Base-by-base conservation (phyloP, 2,113 vertebrate species). In the Sander lucioperca region DNA sequence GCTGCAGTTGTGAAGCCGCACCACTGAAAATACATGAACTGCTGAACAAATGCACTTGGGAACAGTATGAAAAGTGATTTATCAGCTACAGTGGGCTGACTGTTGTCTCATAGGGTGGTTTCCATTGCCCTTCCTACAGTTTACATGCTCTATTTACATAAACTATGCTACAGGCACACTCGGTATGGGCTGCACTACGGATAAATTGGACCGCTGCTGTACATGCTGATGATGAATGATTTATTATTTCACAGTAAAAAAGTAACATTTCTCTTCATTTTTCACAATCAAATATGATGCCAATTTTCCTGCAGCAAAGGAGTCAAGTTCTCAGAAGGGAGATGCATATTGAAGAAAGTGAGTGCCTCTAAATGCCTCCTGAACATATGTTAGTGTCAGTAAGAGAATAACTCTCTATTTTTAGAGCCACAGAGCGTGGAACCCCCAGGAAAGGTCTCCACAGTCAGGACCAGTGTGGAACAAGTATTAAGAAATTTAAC, bases 141-240 rank as follows among this genome's bases (percentile, higher is more conserved):
- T 80, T 61, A 75, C 79, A 67, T 30, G 59, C 65, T 87, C 48
- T 87, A 65, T 91, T 90, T 91, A 80, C 85, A 88, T 86, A 84
- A 87, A 77, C 74, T 25, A 5, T 65, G 77, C 89, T 83, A 71
- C 51, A 19, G 79, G 82, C 82, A 2, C 70, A 21, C 47, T 67
- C 54, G 11, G 39, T 78, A 82, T 80, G 65, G 77, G 84, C n/a
- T 62, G 57, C 59, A 36, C 73, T 53, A 25, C 73, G 63, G 69
- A 80, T 64, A 64, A 77, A 82, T 69, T 47, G 78, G 82, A 88
- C 54, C 1, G 47, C 77, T 14, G 1, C 27, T 12, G 75, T 64
- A 25, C 33, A 69, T 30, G 43, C 82, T 57, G 57, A 79, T 83
- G 83, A 91, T 86, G 57, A 85, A 92, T 85, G 54, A 78, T 84